Base-by-base conservation (phyloP, 2,888 invertebrate species). In the Ceramica pisi region DNA sequence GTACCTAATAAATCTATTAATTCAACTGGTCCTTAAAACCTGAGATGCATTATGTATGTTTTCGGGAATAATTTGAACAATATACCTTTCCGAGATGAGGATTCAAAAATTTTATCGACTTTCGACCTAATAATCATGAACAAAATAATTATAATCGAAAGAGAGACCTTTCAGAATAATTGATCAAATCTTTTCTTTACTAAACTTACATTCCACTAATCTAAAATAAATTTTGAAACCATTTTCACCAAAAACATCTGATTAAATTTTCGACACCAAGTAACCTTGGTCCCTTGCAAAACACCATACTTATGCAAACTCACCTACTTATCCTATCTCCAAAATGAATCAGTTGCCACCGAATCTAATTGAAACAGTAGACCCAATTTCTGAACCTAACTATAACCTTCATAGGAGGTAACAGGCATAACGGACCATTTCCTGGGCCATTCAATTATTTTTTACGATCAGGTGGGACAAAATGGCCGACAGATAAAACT, bases 361-460 rank as follows among this genome's bases (percentile, higher is more conserved):
- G 59, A 71, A 82, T 86, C 78, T 86, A 85, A 85, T 85, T 85
- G 85, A 86, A 84, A 79, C 78, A 73, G 85, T 69, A 75, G 71
- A 80, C 80, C 83, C 87, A 86, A 87, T 88, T 82, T 74, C 73
- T 55, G 73, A 64, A 81, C 82, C 87, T 87, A 85, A 87, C 88
- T 88, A 85, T 87, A 87, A 87, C 80, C 81, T 83, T 80, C 79
- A 82, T 81, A 78, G 84, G 77, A 84, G 76, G 72, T 73, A 75
- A 73, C 67, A 81, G 87, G 89, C 89, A 89, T 89, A 88, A 90
- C 88, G 84, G 86, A 88, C 87, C 89, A 87, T 92, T 89, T 87
- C 84, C 88, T 83, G 85, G 85, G 91, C 93, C 89, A 94, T 94
- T 94, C 94, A 95, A 95, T 95, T 94, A 95, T 94, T 94, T 94